Base-by-base conservation (phyloP, 2,888 invertebrate genomes). In the Oscheius sp. region DNA sequence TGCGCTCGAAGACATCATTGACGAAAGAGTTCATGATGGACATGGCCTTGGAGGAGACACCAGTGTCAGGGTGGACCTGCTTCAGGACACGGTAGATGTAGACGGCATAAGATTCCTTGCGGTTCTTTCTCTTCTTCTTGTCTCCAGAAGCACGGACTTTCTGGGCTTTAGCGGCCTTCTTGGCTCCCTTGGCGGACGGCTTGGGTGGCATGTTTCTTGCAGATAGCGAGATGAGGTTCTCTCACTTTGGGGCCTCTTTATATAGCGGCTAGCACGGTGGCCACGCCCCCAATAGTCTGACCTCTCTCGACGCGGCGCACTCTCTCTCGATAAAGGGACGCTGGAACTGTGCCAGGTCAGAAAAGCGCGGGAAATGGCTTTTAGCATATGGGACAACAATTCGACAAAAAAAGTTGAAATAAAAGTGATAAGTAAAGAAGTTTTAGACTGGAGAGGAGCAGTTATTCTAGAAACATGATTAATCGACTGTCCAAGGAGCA, bases 11-110 rank as follows among this genome's bases (percentile, higher is more conserved):
- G 84, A 93, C 92, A 80, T 94, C 93, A 79, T 92, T 92, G 0
- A 93, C 92, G 75, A 93, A 93, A 83, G 92, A 92, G 88, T 93
- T 93, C 92, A 93, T 93, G 76, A 93, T 92, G 80, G 91, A 88
- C 92, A 93, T 93, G 0, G 93, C 92, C 81, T 93, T 93, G 25
- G 91, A 91, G 0, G 93, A 92, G 64, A 93, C 92, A 0, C 92
- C 92, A 43, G 92, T 90, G 87, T 92, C 92, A 0, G 92, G 91
- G 78, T 92, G 91, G 25, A 84, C 84, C 69, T 73, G 73, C 82
- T 91, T 91, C 74, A 93, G 84, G 6, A 93, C 88, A 80, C 92
- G 93, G 89, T 92, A 92, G 16, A 93, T 90, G 87, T 90, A 91
- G 75, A 90, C 89, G 1, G 89, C 88, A 79, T 86, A 86, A 49